A percentile compares a stretch with the other conserved stretches of the same genome.
Conservation (phyloP, 2,113 vertebrate species). For the zebrafish (Danio rerio) region GRCz12tu NC_133177.1:19902001-19902500, state of each 20-base stretch:
- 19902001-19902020: constrained; percentile 72
- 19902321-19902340: background rate
- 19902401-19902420: background rate
- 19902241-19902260: background rate
- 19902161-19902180: too few species aligned
- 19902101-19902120: background rate
- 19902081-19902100: too few species aligned
- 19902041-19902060: background rate
- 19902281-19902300: background rate
- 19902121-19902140: background rate
- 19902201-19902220: background rate
- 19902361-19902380: background rate
- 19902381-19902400: too few species aligned
- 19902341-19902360: background rate
- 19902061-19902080: background rate
- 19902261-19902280: background rate
- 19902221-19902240: background rate
- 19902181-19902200: too few species aligned
- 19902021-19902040: constrained; percentile 46
- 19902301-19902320: background rate
- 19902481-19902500: background rate
- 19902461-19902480: background rate
- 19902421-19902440: background rate
- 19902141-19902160: too few species aligned
- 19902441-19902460: background rate